These are phyloP conservation scores for Montipora sp. DNA, from an alignment of 64 coral and sea anemone species.

Conservation along the genomic window DNA sequence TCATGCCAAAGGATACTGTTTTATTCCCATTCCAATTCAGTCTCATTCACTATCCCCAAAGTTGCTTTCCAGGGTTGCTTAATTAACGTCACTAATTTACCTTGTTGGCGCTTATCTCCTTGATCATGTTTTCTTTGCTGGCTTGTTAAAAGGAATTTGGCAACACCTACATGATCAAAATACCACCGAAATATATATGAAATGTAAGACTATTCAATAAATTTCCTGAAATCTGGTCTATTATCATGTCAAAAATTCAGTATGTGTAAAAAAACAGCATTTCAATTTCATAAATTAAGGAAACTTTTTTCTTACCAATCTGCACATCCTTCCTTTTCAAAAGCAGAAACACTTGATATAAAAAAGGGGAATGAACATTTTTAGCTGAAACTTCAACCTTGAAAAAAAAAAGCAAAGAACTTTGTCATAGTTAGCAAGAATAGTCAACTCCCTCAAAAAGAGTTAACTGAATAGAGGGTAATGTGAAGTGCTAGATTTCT, in stretches of 20 bases:
- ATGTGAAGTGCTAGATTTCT: too few species aligned
- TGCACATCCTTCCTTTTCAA: background rate
- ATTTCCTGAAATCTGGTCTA: too few species aligned
- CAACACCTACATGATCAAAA: constrained; percentile 23
- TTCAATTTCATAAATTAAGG: background rate
- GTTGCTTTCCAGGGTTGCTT: too few species aligned
- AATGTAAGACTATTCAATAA: too few species aligned
- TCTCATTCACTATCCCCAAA: background rate
- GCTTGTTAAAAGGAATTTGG: constrained; percentile 44
- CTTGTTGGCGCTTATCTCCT: constrained; percentile 17
- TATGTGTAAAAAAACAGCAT: background rate
- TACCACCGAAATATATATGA: background rate
- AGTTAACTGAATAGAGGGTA: too few species aligned
- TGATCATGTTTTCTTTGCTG: constrained; percentile 20
- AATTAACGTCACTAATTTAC: background rate
- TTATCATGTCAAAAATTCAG: background rate
- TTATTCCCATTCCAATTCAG: background rate
- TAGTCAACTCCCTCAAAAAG: too few species aligned
- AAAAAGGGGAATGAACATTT: constrained; percentile 8
- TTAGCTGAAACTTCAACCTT: constrained; percentile 23
- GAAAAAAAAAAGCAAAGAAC: background rate
- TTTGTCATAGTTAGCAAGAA: background rate
- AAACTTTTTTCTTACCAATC: background rate
- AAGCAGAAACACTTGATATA: constrained; percentile 31
- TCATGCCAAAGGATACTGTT: too few species aligned